Evolutionary conservation across 2,888 invertebrate genomes (phyloP).

Genomic region (Resseliella maxima): DNA sequence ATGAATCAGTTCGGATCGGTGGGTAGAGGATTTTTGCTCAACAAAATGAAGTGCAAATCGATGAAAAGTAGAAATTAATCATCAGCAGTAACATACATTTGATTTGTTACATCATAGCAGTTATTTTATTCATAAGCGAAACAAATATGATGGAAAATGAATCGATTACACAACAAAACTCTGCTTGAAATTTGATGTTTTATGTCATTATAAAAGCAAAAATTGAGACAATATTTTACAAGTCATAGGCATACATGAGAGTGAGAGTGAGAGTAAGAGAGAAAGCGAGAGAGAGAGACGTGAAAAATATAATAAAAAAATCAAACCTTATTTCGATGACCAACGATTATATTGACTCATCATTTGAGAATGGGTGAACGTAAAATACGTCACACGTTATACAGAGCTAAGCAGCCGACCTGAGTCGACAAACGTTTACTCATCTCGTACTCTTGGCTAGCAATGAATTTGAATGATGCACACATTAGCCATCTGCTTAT

Average conservation of each 20-base stretch:
- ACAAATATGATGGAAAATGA: neutral
- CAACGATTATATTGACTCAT: conserved; percentile 17
- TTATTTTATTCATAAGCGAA: neutral
- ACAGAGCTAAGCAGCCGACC: neutral
- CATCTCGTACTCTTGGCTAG: neutral
- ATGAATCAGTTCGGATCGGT: neutral
- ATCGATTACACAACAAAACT: too few species aligned
- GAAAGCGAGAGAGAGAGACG: too few species aligned
- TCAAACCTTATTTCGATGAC: neutral
- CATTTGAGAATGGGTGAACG: neutral
- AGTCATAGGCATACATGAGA: too few species aligned
- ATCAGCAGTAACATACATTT: neutral
- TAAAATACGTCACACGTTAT: neutral
- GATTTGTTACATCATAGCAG: neutral
- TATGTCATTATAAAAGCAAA: too few species aligned
- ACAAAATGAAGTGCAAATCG: conserved; percentile 24
- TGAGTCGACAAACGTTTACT: neutral
- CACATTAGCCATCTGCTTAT: conserved; percentile 36
- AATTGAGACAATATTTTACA: too few species aligned
- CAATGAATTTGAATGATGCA: conserved; percentile 36
- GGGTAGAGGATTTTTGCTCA: conserved; percentile 26
- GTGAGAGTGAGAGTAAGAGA: too few species aligned
- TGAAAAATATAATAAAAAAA: neutral
- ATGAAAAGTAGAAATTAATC: neutral
- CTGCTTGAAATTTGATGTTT: too few species aligned